Base-by-base conservation (phyloP, 1,140 invertebrate genomes). In the Ectropis grisescens region DNA sequence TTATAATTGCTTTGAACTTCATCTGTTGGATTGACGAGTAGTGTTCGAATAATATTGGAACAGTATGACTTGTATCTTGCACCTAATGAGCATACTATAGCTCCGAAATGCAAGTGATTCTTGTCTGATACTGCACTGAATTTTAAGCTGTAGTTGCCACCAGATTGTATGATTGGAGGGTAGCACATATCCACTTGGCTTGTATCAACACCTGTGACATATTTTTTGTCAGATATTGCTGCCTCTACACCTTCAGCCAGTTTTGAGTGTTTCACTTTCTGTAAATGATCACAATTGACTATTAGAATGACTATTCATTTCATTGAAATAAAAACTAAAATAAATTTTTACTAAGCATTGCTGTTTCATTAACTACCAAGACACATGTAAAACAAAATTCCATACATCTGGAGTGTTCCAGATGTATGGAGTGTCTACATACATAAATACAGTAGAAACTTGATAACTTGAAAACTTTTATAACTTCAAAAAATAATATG, bases 141-240 rank as follows among this genome's bases (percentile, higher is more conserved):
- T 82, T 99, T 99, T 1, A 99, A 85, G 64, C 90, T 95, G 82
- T 98, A 99, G 64, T 96, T 93, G 4, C 96, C 97, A 14, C 98
- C 98, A 47, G 96, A 98, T 71, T 99, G 98, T 64, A 99, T 96
- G 38, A 99, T 99, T 0, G 97, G 92, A 1, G 96, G 96, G 78
- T 99, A 99, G 75, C 97, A 99, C 87, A 97, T 95, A 65, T 99
- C 97, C 2, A 99, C 85, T 65, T 95, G 90, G 10, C 87, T 87
- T 0, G 90, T 86, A 75, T 99, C 96, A 2, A 96, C 90, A 11
- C 92, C 93, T 44, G 89, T 88, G 0, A 98, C 91, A 84, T 97
- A 98, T 79, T 98, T 98, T 62, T 98, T 98, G 60, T 96, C 94
- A 2, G 87, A 87, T 53, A 96, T 88, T 7, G 96, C 95, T 25